Conservation (phyloP, 2,113 vertebrate genomes). For the Charina bottae region DNA sequence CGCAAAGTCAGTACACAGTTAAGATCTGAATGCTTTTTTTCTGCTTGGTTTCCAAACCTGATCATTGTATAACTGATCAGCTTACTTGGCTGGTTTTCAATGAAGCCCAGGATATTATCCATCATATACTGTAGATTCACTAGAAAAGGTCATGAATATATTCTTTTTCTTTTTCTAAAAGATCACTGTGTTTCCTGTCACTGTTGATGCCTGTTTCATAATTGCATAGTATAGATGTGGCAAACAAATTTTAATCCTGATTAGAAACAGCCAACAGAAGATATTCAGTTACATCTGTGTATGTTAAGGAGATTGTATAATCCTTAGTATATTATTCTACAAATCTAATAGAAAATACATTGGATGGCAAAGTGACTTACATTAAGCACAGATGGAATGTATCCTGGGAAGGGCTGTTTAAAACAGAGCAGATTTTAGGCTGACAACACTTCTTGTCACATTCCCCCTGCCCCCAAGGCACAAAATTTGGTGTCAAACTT, state of each 20-base stretch:
- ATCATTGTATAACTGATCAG: slow-evolving; percentile 64
- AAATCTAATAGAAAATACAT: slow-evolving; percentile 63
- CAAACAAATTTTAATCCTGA: slow-evolving; percentile 62
- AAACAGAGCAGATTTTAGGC: slow-evolving; percentile 66
- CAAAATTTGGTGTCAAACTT: slow-evolving; percentile 64
- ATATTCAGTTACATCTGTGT: slow-evolving; percentile 65
- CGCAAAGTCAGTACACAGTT: slow-evolving; percentile 51
- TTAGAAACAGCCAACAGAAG: slow-evolving; percentile 61
- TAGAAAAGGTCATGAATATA: slow-evolving; percentile 47
- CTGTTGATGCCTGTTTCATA: slow-evolving; percentile 65
- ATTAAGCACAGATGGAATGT: slow-evolving; percentile 60
- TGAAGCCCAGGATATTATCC: slow-evolving; percentile 67
- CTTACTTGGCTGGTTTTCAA: slow-evolving; percentile 61
- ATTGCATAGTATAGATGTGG: slow-evolving; percentile 49
- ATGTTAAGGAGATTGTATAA: slow-evolving; percentile 64
- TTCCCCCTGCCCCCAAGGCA: slow-evolving; percentile 64
- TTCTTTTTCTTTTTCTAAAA: slow-evolving; percentile 61
- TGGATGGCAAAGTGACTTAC: slow-evolving; percentile 40
- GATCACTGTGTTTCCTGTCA: slow-evolving; percentile 63
- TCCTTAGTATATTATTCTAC: slow-evolving; percentile 49
- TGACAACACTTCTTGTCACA: slow-evolving; percentile 63
- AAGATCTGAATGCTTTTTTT: slow-evolving; percentile 46
- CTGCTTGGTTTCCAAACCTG: slow-evolving; percentile 55
- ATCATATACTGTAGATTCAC: slow-evolving; percentile 65
- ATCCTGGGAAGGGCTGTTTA: slow-evolving; percentile 59